A percentile compares a stretch with the other conserved stretches of the same genome.
phyloP scores from a whole-genome alignment of 1,140 invertebrate genomes.

The Brachionus plicatilis region DNA sequence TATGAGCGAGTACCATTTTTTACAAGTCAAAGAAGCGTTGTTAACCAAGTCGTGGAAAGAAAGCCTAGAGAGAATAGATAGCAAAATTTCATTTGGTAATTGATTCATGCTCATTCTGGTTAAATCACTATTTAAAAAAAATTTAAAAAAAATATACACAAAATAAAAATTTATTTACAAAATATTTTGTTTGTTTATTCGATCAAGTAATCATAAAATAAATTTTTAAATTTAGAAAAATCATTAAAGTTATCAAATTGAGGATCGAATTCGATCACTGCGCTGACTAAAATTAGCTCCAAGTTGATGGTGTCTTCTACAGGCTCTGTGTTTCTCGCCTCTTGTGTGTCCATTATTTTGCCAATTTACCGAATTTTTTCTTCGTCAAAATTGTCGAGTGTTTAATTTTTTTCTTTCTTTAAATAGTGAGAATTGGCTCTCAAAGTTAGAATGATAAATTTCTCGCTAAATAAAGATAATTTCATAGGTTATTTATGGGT shows the following conservation, averaged over 20 bases:
- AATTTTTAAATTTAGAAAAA: constrained; percentile 31
- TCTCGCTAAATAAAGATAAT: not conserved
- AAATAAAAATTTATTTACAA: not conserved
- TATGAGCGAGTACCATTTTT: not conserved
- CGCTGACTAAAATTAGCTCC: not conserved
- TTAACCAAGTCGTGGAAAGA: not conserved
- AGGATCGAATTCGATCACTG: not conserved
- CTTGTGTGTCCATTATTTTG: not conserved
- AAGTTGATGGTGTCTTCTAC: not conserved
- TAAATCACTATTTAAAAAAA: not conserved
- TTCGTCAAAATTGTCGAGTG: not conserved
- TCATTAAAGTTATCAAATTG: constrained; percentile 6
- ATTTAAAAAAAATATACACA: not conserved
- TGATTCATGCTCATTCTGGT: not conserved
- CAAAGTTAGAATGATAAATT: not conserved
- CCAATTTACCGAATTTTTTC: not conserved
- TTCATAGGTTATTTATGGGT: not conserved
- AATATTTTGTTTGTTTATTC: constrained; percentile 21
- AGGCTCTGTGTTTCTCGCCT: not conserved
- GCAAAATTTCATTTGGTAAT: constrained; percentile 5
- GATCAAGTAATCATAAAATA: not conserved
- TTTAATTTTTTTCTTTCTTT: not conserved
- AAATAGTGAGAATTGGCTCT: not conserved
- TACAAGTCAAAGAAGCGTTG: not conserved
- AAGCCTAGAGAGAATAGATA: not conserved